A percentile compares a stretch with the other conserved stretches of the same genome.
phyloP scores from a whole-genome alignment of 64 coral and sea anemone genomes.

The Acropora yongei region DNA sequence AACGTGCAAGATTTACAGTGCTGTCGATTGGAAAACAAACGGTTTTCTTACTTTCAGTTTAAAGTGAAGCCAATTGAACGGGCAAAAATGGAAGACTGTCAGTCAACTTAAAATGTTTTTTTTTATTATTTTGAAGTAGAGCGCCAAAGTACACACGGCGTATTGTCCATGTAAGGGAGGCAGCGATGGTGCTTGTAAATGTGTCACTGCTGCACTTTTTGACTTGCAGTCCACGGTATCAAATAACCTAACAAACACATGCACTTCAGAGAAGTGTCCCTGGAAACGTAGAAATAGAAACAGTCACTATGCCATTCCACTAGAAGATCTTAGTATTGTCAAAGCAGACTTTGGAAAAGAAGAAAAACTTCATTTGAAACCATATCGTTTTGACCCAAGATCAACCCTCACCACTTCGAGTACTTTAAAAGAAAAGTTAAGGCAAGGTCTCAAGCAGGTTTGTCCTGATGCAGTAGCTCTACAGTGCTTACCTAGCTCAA shows the following conservation, averaged over 20 bases:
- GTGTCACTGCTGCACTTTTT: slow-evolving; percentile 56
- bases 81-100: slow-evolving; percentile 60
- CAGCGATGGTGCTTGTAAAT: slow-evolving; percentile 66
- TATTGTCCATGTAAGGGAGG: slow-evolving; percentile 78
- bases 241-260: slow-evolving; percentile 71
- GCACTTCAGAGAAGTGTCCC: slow-evolving; percentile 58
- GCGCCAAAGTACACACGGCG: slow-evolving; percentile 61
- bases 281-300: slow-evolving; percentile 75
- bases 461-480: slow-evolving; percentile 51
- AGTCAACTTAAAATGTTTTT: slow-evolving; percentile 71
- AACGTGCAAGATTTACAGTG: slow-evolving; percentile 71
- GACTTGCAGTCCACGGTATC: slow-evolving; percentile 58
- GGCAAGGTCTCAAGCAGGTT: slow-evolving; percentile 29
- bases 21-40: slow-evolving; percentile 49
- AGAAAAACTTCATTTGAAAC: slow-evolving; percentile 18
- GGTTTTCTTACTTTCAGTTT: slow-evolving; percentile 59
- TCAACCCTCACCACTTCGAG: slow-evolving; percentile 28
- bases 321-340: slow-evolving; percentile 70
- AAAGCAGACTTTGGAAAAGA: slow-evolving; percentile 67
- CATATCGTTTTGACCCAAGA: slow-evolving; percentile 23
- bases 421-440: slow-evolving; percentile 42
- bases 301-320: slow-evolving; percentile 53
- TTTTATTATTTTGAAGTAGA: slow-evolving; percentile 55
- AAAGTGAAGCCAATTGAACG: slow-evolving; percentile 70
- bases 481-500: slow-evolving; percentile 45